Evolutionary conservation across 2,797 vertebrate species (phyloP), one percentile per base, ranked within the genome.

Genomic region (Leptoclinus maculatus): DNA sequence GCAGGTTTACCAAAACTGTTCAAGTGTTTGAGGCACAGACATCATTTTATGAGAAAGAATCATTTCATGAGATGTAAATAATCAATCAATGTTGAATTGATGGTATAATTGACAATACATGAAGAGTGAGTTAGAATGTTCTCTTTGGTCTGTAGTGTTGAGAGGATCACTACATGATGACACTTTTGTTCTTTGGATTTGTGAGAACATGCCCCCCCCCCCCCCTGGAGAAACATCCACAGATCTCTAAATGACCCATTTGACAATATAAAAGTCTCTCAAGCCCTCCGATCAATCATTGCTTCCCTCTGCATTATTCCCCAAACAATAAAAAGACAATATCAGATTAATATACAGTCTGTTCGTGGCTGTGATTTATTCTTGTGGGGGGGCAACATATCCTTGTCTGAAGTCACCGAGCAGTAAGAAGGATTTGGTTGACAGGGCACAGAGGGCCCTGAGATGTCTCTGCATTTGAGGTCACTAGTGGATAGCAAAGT

Each of bases 311-410:
- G 81, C 80, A 88, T 93, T 91, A 91, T 91, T 95, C 91, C 92
- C 92, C 80, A 70, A 92, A 95, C 91, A 94, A 94, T 92, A 92
- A 89, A 88, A 91, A 87, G 81, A 93, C 87, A 91, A 91, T 93
- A 93, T 92, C 89, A 95, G 91, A 95, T 93, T 93, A 91, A 96
- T 95, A 92, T 88, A 88, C 89, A 90, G 93, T 84, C 87, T 88
- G 87, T 93, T 92, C 76, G 90, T 84, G 86, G 79, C 71, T 64
- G 73, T 76, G 83, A 71, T 94, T 95, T 92, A 88, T 94, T 91
- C 93, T 92, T 82, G 72, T 86, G 87, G 91, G 83, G 78, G 45
- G 66, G 64, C 79, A 86, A 93, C 78, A 53, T 65, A 74, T 88
- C 85, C 90, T 93, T 93, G 83, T 95, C 76, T 89, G 88, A 95